Conservation (phyloP, 2,113 vertebrate genomes). For the Apodemus sylvaticus region DNA sequence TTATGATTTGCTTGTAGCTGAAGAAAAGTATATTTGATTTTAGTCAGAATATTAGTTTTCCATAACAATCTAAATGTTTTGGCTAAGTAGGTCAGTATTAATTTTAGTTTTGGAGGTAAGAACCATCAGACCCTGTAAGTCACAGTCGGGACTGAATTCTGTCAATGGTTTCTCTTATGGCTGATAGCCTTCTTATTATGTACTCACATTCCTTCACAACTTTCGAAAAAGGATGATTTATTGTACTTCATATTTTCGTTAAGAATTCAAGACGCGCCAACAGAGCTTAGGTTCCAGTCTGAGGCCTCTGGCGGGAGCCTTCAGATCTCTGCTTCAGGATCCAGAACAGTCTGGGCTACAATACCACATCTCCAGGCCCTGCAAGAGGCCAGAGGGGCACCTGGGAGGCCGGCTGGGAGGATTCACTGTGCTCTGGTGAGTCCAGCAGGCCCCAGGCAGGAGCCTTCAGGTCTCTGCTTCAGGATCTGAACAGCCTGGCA, state of each 20-base stretch:
- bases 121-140: background rate
- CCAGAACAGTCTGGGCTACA: too few species aligned
- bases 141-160: background rate
- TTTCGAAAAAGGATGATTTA: background rate
- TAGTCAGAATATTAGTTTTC: background rate
- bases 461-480: too few species aligned
- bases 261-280: too few species aligned
- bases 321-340: too few species aligned
- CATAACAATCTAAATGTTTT: background rate
- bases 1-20: background rate
- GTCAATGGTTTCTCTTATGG: background rate
- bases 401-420: too few species aligned
- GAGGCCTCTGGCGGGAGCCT: too few species aligned
- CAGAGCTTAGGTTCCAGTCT: too few species aligned
- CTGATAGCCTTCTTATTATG: background rate
- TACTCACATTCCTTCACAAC: background rate
- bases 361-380: too few species aligned
- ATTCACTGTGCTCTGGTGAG: too few species aligned
- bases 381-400: too few species aligned
- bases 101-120: background rate
- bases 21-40: conserved; percentile 8
- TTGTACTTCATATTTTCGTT: background rate
- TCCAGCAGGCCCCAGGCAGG: too few species aligned
- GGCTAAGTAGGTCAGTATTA: background rate
- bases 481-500: too few species aligned